Evolutionary conservation across 2,113 vertebrate genomes (phyloP), one percentile per base, ranked within the genome.

Genomic region (Ptilonorhynchus violaceus): DNA sequence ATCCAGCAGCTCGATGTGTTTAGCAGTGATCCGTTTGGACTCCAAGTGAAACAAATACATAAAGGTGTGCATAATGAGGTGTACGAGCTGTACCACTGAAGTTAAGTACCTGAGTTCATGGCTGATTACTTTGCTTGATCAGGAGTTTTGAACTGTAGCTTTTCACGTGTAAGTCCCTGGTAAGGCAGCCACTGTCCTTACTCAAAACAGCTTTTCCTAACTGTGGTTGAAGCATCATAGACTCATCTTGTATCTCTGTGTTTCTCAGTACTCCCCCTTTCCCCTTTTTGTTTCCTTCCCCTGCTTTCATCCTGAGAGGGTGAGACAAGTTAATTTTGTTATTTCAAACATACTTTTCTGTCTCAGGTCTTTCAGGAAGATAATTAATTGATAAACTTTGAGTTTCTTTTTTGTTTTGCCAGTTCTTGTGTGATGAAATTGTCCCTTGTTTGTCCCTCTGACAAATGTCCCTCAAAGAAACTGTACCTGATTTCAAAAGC

Each of bases 401-500:
- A 23, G 13, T 37, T 46, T 64, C 12, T 33, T 58, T 59, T 67
- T 67, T 84, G 74, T 59, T 77, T 78, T 44, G 6, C 27, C 33
- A 75, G 28, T 86, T 88, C 55, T 74, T 85, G 60, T 75, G 37
- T 96, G 95, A 96, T 78, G 95, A 96, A 96, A 94, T 91, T 94
- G 68, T 75, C 64, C 60, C 93, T 67, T 95, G 91, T 96, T 96
- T 96, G 89, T 91, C 76, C 56, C 73, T 81, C 33, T 19, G 13
- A 86, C 27, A 62, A 86, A 95, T 28, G 89, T 88, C 86, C 86
- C 82, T 76, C 85, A 85, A 92, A 92, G 76, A 93, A 91, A 82
- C 20, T 30, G 69, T 68, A 92, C 41, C 37, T 76, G 95, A 94
- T 96, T 96, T 97, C 96, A 96, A 96, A 93, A 97, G 90, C 79